Conservation (phyloP, 1,140 invertebrate genomes). For the Zaprionus ghesquierei region DNA sequence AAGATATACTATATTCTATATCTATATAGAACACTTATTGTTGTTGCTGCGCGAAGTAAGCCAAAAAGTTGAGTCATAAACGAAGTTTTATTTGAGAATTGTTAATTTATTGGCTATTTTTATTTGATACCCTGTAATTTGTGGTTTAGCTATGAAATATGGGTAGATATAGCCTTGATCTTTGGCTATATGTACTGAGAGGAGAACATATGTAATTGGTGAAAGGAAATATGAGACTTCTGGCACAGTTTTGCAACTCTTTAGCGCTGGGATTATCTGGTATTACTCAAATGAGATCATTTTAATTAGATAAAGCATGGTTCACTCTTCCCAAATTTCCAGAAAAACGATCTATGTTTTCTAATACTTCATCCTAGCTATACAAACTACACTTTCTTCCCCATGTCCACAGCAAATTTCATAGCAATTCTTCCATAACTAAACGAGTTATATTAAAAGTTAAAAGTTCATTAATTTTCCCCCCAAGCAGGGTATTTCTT, state of each 20-base stretch:
- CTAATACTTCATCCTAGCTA: fast-evolving
- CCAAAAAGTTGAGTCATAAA: not conserved
- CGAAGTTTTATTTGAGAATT: not conserved
- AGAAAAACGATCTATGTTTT: not conserved
- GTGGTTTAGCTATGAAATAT: not conserved
- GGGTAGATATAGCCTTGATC: not conserved
- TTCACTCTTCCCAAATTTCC: no score
- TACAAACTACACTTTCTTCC: no score
- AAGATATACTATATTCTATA: not conserved
- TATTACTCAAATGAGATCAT: no score
- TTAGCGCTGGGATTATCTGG: no score
- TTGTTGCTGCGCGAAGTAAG: not conserved
- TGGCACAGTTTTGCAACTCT: no score
- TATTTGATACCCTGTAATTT: not conserved
- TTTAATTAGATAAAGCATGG: no score
- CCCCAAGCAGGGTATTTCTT: not conserved
- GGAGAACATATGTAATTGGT: no score
- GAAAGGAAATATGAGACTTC: no score
- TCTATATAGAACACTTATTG: not conserved
- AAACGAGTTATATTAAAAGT: not conserved
- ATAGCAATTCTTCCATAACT: not conserved
- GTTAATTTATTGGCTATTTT: not conserved
- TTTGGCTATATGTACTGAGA: not conserved
- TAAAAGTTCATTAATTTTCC: not conserved
- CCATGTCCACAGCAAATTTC: not conserved